A percentile compares a stretch with the other conserved stretches of the same genome.
Evolutionary conservation across 2,113 vertebrate species (phyloP).

Genomic region (Mormyrus lacerda): DNA sequence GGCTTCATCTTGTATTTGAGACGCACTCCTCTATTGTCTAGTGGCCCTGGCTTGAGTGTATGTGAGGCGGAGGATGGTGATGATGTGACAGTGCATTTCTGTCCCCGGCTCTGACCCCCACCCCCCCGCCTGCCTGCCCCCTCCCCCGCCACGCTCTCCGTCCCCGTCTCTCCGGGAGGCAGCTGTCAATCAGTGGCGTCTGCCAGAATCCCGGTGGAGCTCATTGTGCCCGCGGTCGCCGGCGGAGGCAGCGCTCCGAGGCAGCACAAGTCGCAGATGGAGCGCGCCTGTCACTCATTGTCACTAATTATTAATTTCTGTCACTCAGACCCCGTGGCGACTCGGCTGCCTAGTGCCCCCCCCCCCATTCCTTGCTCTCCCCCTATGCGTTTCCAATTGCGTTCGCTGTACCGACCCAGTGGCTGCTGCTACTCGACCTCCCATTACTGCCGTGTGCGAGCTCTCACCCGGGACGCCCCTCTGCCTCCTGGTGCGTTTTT

Average conservation of each 20-base stretch:
- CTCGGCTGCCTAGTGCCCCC: slow-evolving; percentile 39
- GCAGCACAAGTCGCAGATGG: slow-evolving; percentile 85
- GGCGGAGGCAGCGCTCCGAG: slow-evolving; percentile 82
- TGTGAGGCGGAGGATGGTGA: neutral
- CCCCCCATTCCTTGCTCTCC: slow-evolving; percentile 19
- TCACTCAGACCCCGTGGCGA: slow-evolving; percentile 96
- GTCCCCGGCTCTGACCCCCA: slow-evolving; percentile 33
- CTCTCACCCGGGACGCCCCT: slow-evolving; percentile 66
- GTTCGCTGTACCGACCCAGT: slow-evolving; percentile 75
- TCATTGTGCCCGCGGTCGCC: slow-evolving; percentile 91
- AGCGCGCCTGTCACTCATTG: slow-evolving; percentile 98
- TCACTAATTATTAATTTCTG: slow-evolving; percentile 99
- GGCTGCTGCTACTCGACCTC: slow-evolving; percentile 69
- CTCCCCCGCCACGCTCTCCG: slow-evolving; percentile 26
- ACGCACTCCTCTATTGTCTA: neutral
- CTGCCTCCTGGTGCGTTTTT: slow-evolving; percentile 58
- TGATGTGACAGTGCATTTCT: slow-evolving; percentile 18
- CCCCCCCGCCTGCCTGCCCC: slow-evolving; percentile 5
- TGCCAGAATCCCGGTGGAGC: slow-evolving; percentile 82
- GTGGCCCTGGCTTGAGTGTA: neutral
- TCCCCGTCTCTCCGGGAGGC: slow-evolving; percentile 83
- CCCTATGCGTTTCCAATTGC: slow-evolving; percentile 63
- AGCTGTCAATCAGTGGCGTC: slow-evolving; percentile 93
- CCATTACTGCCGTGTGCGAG: slow-evolving; percentile 66
- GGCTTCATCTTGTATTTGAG: neutral